Conservation (phyloP, 2,113 vertebrate genomes). For the Prunella fulvescens region DNA sequence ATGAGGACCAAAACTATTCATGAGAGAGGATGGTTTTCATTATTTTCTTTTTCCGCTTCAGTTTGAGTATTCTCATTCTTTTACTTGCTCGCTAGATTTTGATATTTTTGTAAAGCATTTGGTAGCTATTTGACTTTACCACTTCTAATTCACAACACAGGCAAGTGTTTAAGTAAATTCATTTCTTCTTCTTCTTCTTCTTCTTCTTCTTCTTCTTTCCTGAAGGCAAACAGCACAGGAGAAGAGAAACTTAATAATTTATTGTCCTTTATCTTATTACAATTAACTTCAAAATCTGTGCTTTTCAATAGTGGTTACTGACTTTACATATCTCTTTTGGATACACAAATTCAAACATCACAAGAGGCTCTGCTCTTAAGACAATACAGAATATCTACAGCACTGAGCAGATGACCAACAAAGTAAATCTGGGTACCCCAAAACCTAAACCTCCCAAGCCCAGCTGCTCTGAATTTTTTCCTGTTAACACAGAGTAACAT, state of each 20-base stretch:
- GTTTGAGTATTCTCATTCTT: background rate
- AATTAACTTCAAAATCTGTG: background rate
- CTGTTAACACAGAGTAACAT: background rate
- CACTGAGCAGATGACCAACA: background rate
- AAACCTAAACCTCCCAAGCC: background rate
- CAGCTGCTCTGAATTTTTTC: background rate
- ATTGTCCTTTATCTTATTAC: background rate
- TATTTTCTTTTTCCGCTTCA: conserved; percentile 29
- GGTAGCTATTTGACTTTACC: background rate
- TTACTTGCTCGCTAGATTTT: background rate
- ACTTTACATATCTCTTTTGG: background rate
- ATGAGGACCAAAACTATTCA: conserved; percentile 65
- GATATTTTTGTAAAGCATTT: conserved; percentile 30
- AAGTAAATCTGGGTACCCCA: background rate
- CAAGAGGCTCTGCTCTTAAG: background rate
- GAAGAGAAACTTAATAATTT: background rate
- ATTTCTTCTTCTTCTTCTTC: background rate
- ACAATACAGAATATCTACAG: background rate
- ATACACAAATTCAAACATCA: background rate
- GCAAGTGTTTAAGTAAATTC: background rate
- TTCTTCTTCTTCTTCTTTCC: background rate
- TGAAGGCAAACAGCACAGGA: background rate
- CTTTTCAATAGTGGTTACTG: background rate
- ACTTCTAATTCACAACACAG: background rate
- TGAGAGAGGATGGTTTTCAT: conserved; percentile 50